Base-by-base conservation (phyloP, 2,113 vertebrate genomes). In the Silurus asotus region DNA sequence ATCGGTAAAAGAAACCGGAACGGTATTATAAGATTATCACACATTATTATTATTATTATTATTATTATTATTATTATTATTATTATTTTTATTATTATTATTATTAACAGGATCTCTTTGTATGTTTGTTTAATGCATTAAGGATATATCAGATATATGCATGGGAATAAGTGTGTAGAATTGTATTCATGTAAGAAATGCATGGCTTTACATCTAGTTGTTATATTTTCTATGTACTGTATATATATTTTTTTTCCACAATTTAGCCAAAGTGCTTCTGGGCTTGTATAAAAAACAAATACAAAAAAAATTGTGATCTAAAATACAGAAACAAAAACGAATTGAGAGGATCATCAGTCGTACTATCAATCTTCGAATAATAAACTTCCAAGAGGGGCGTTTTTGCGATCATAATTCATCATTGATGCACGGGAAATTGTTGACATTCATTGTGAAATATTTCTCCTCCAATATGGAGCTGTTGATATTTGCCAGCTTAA, bases 381-480 rank as follows among this genome's bases (percentile, higher is more conserved):
- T 20, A 82, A 61, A 48, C 28, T 48, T 87, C 86, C 62, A 81
- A 83, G 49, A 49, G 65, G 23, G 84, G 76, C 79, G 77, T 20
- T 58, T 51, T 85, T 87, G 45, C 86, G 8, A 76, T 86, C 69
- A 55, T 53, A 72, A 89, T 89, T 85, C 89, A 87, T 76, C 70
- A 23, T 59, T 64, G 77, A 53, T 87, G 88, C 86, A 86, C 81
- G 89, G 91, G 89, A 58, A 88, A 90, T 87, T 85, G 76, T 82
- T 92, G 82, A 91, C 58, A 89, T 91, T 93, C 90, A 88, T 83
- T 67, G 55, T 83, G 80, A 91, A 89, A 92, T 92, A 92, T 93
- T 77, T 90, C 87, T 88, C 82, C 78, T 81, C 85, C 90, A 93
- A 86, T 93, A 91, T 92, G 87, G 89, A 67, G 86, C 91, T 92